Conservation (phyloP, 2,888 invertebrate species). For the Caenorhabditis sp. region DNA sequence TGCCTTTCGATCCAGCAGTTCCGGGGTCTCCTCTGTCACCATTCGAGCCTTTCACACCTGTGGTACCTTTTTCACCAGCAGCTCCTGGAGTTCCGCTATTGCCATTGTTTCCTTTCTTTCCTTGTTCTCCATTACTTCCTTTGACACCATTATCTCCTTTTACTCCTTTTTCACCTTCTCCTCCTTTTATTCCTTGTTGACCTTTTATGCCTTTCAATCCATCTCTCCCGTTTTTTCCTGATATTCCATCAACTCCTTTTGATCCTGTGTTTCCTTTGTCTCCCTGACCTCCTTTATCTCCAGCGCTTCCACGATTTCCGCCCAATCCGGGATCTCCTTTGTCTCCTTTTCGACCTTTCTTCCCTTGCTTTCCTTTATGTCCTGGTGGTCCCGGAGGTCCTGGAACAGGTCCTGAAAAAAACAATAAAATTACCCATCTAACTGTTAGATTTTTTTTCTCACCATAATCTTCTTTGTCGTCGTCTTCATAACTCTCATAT, state of each 20-base stretch:
- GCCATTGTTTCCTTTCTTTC: not conserved
- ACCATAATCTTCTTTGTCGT: not conserved
- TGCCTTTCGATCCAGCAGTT: too few species aligned
- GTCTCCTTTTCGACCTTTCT: not conserved
- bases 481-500: not conserved
- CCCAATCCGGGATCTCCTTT: not conserved
- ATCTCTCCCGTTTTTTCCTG: too few species aligned
- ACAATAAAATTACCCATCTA: not conserved
- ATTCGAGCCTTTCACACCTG: not conserved
- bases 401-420: constrained; percentile 16
- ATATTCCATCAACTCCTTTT: not conserved
- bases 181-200: not conserved
- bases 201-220: too few species aligned
- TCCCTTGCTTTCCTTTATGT: constrained; percentile 14
- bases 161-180: not conserved
- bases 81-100: not conserved
- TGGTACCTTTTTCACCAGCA: not conserved
- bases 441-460: not conserved
- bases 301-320: not conserved
- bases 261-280: not conserved
- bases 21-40: too few species aligned
- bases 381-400: constrained; percentile 18
- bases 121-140: not conserved
- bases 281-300: not conserved
- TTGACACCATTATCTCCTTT: not conserved